phyloP scores from a whole-genome alignment of 2,797 vertebrate genomes.

The Tachyglossus aculeatus region DNA sequence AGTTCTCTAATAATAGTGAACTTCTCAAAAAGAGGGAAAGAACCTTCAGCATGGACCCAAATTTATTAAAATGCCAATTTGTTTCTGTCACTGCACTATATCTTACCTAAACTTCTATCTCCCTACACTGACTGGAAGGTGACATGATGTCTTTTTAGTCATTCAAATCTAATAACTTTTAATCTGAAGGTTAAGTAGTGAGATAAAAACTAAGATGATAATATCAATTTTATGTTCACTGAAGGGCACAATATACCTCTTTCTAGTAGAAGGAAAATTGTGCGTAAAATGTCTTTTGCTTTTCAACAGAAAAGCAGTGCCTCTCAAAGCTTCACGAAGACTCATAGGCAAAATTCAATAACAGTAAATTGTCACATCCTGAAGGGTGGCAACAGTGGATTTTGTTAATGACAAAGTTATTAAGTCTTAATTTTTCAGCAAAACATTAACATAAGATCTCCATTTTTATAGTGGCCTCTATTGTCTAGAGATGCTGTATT shows the following conservation, averaged over 20 bases:
- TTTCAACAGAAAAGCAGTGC: constrained; percentile 66
- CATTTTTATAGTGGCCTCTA: constrained; percentile 33
- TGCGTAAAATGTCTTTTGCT: constrained; percentile 81
- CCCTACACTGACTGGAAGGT: constrained; percentile 64
- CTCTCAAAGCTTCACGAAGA: constrained; percentile 61
- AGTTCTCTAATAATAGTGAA: no score
- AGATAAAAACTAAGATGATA: constrained; percentile 83
- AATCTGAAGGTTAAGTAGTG: constrained; percentile 85
- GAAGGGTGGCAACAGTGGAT: constrained; percentile 53
- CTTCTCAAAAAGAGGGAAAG: not conserved
- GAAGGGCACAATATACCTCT: constrained; percentile 80
- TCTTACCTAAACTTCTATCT: constrained; percentile 62
- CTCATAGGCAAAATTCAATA: constrained; percentile 66
- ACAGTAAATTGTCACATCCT: constrained; percentile 67
- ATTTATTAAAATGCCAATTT: no score
- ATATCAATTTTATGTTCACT: constrained; percentile 84
- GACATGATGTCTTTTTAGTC: constrained; percentile 78
- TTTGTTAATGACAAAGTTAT: constrained; percentile 67
- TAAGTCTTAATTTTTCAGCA: constrained; percentile 66
- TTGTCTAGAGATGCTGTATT: constrained; percentile 40
- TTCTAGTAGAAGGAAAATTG: constrained; percentile 79
- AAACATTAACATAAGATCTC: constrained; percentile 45
- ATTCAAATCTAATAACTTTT: constrained; percentile 84
- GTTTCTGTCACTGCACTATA: constrained; percentile 37
- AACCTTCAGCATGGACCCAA: not conserved